Conservation (phyloP, 1,140 invertebrate species). For the Conus betulinus region DNA sequence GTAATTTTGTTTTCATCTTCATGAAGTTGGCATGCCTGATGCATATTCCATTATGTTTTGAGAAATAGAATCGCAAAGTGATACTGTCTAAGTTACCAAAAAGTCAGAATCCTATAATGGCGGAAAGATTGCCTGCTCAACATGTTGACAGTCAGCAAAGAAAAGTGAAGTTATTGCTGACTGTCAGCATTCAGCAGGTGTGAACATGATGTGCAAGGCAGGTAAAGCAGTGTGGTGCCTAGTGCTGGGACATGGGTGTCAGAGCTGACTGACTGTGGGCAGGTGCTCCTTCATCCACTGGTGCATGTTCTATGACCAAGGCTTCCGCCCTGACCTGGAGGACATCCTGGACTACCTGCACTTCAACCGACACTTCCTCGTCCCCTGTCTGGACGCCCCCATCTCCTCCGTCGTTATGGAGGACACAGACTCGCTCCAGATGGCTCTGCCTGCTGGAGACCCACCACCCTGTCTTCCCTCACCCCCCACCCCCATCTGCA, state of each 20-base stretch:
- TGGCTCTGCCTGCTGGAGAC: slow-evolving; percentile 48
- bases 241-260: background rate
- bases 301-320: slow-evolving; percentile 86
- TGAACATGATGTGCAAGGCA: no score
- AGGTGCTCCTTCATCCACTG: slow-evolving; percentile 85
- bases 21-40: no score
- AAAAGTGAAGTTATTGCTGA: no score
- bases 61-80: no score
- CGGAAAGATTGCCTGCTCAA: no score
- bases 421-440: slow-evolving; percentile 79
- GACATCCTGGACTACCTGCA: slow-evolving; percentile 88
- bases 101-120: no score
- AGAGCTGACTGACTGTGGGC: slow-evolving; percentile 52
- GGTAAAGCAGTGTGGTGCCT: no score
- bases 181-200: no score
- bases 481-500: slow-evolving; percentile 35
- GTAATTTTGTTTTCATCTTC: no score
- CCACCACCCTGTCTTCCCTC: slow-evolving; percentile 50
- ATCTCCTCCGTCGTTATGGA: slow-evolving; percentile 83
- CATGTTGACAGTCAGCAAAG: no score
- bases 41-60: no score
- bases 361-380: slow-evolving; percentile 85
- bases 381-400: slow-evolving; percentile 87
- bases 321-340: slow-evolving; percentile 83
- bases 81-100: no score